These are phyloP conservation scores for Cottoperca gobio DNA, from an alignment of 2,797 vertebrate species.

Conservation along the genomic window DNA sequence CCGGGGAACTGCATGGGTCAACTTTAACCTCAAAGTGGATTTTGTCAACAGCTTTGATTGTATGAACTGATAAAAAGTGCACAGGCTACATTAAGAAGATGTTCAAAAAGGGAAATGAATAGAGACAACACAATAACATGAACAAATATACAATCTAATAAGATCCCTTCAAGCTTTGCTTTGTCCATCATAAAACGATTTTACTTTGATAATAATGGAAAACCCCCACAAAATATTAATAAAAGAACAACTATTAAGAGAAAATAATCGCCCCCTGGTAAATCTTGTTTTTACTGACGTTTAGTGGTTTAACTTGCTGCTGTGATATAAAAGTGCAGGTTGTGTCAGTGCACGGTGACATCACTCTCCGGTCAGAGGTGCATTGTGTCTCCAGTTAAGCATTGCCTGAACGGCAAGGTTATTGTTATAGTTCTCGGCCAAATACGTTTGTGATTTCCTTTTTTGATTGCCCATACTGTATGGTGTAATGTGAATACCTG, in stretches of 20 bases:
- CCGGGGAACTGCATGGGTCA: slow-evolving; percentile 33
- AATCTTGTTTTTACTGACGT: neutral
- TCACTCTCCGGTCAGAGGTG: neutral
- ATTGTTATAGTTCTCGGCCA: neutral
- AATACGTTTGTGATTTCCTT: neutral
- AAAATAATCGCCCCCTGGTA: neutral
- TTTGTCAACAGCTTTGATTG: slow-evolving; percentile 76
- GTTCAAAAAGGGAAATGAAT: neutral
- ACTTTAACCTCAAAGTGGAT: slow-evolving; percentile 80
- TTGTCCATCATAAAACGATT: neutral
- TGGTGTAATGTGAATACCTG: slow-evolving; percentile 70
- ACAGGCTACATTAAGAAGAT: slow-evolving; percentile 15
- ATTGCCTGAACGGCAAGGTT: neutral
- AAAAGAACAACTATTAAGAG: neutral
- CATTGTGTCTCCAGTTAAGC: neutral
- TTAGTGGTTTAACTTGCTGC: neutral
- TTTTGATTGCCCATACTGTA: neutral
- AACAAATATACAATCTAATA: neutral
- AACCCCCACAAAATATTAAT: neutral
- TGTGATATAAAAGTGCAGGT: neutral
- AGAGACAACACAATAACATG: neutral
- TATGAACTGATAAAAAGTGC: slow-evolving; percentile 62
- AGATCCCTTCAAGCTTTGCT: neutral
- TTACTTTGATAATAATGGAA: neutral
- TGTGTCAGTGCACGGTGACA: neutral